Evolutionary conservation across 2,113 vertebrate genomes (phyloP).

Genomic region (Pangasianodon gigas): DNA sequence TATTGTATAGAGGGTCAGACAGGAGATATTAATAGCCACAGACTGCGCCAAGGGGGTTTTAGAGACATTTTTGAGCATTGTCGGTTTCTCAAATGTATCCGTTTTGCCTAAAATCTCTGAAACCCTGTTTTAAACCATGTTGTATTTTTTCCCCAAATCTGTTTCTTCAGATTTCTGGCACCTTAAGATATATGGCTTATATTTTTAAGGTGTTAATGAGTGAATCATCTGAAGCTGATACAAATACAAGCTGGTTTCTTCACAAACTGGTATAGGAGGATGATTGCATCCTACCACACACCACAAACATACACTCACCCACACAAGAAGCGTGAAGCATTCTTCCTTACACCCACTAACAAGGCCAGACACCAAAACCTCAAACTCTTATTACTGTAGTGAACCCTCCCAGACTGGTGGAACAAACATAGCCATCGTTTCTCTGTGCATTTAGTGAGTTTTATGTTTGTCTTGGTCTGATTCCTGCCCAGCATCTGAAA

Average conservation of each 20-base stretch:
- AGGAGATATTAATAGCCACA: constrained; percentile 65
- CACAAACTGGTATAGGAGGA: background rate
- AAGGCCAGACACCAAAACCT: constrained; percentile 43
- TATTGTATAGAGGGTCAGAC: constrained; percentile 60
- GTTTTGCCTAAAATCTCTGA: background rate
- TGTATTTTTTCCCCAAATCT: background rate
- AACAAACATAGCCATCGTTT: constrained; percentile 50
- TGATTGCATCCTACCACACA: constrained; percentile 19
- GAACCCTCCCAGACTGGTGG: constrained; percentile 34
- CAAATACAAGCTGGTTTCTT: background rate
- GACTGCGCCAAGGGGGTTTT: background rate
- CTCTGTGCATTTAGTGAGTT: constrained; percentile 58
- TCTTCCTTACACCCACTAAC: constrained; percentile 43
- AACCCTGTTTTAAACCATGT: background rate
- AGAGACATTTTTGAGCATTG: background rate
- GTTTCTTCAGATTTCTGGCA: background rate
- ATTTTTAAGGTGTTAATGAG: background rate
- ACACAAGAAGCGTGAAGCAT: constrained; percentile 37
- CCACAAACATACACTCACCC: constrained; percentile 36
- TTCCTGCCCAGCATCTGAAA: constrained; percentile 18
- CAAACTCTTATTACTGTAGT: constrained; percentile 42
- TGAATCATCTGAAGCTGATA: background rate
- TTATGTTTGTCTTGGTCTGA: constrained; percentile 35
- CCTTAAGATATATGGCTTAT: background rate
- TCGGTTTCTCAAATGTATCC: background rate